Conservation (phyloP, 2,888 invertebrate genomes). For the Ennomos fuscantarius region DNA sequence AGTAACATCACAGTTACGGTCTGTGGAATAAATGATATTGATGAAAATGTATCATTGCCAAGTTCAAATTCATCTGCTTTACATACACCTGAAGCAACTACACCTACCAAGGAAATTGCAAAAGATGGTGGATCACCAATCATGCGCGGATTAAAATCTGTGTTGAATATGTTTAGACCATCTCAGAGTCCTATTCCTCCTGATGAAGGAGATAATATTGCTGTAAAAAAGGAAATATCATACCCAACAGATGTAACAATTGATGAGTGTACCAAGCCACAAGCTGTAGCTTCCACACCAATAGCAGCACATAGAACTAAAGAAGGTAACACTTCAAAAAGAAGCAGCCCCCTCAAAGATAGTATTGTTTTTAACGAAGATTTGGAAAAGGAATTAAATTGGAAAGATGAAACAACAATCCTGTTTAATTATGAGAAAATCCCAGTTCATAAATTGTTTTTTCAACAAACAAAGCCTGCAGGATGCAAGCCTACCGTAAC, state of each 20-base stretch:
- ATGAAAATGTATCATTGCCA: conserved; percentile 66
- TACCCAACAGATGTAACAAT: conserved; percentile 32
- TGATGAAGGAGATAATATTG: conserved; percentile 43
- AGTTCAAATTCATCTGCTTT: conserved; percentile 67
- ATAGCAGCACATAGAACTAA: conserved; percentile 54
- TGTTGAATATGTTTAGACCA: conserved; percentile 75
- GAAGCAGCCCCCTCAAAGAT: conserved; percentile 70
- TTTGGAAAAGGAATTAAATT: conserved; percentile 71
- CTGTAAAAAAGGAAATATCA: conserved; percentile 22
- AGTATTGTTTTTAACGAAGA: conserved; percentile 74
- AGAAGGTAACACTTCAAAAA: conserved; percentile 55
- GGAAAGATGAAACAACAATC: conserved; percentile 77
- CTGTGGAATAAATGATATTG: conserved; percentile 52
- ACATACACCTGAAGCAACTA: conserved; percentile 73
- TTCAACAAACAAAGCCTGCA: conserved; percentile 43
- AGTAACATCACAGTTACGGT: conserved; percentile 59
- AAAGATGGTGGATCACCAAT: conserved; percentile 74
- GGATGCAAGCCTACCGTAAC: conserved; percentile 10
- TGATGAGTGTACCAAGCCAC: conserved; percentile 25
- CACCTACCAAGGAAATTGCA: conserved; percentile 69
- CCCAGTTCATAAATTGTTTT: conserved; percentile 70
- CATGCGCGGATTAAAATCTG: conserved; percentile 74
- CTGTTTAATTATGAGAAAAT: conserved; percentile 72
- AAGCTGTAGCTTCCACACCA: conserved; percentile 66
- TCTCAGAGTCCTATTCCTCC: conserved; percentile 74